phyloP scores from a whole-genome alignment of 2,888 invertebrate species.

The Sturmia bella region DNA sequence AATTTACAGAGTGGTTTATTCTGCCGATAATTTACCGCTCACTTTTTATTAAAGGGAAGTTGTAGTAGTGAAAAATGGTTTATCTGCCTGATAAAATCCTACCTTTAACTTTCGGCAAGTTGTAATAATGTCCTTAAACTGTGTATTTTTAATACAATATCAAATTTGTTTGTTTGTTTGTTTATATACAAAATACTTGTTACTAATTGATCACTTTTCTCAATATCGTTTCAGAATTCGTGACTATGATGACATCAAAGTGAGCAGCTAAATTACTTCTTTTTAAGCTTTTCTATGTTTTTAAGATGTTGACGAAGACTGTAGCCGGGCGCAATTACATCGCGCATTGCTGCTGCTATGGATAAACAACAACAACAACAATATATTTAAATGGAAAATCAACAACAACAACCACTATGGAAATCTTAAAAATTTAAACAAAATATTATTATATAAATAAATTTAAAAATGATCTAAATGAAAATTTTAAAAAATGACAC shows the following conservation, averaged over 20 bases:
- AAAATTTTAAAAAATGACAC: slow-evolving; percentile 58
- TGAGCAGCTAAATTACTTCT: slow-evolving; percentile 89
- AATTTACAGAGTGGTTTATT: no score
- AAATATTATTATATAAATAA: slow-evolving; percentile 65
- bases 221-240: slow-evolving; percentile 91
- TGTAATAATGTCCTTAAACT: no score
- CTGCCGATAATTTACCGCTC: no score
- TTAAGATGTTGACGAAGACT: slow-evolving; percentile 84
- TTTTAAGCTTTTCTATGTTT: slow-evolving; percentile 84
- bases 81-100: no score
- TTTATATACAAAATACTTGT: slow-evolving; percentile 9
- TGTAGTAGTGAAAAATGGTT: no score
- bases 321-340: slow-evolving; percentile 84
- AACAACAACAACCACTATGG: slow-evolving; percentile 69
- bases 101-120: no score
- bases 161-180: slow-evolving; percentile 26
- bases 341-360: slow-evolving; percentile 82
- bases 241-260: slow-evolving; percentile 99
- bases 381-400: slow-evolving; percentile 72
- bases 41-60: no score
- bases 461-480: slow-evolving; percentile 52
- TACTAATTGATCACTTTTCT: slow-evolving; percentile 73
- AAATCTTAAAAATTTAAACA: slow-evolving; percentile 73
- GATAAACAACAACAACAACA: slow-evolving; percentile 74
- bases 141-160: slow-evolving; percentile 10